Evolutionary conservation across 2,888 invertebrate genomes (phyloP), one percentile per base, ranked within the genome.

Genomic region (Sycophila texana): DNA sequence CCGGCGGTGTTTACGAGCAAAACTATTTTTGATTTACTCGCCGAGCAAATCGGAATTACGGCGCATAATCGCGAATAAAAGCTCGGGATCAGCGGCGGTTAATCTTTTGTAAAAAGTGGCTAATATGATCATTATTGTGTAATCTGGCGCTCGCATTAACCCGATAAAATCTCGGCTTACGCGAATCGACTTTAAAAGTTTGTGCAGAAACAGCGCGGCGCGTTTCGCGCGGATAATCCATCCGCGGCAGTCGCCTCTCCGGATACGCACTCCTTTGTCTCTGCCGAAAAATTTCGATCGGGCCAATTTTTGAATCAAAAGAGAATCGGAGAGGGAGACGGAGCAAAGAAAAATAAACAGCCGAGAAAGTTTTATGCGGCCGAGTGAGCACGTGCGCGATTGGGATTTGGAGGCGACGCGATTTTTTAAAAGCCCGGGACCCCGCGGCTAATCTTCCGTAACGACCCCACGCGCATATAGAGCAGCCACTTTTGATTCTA

Each of bases 371-470:
- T 66, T 66, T 66, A 22, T 22, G 16, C 78, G 55, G 61, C 73
- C 53, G 47, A 67, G 51, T 71, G 30, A 61, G 58, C 16, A 14
- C 53, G 67, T 57, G 74, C 20, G 49, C 26, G 49, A 58, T 65
- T 26, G 20, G 58, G 47, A 57, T 26, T 63, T 68, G 61, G 57
- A 68, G 74, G 74, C 61, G 73, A 63, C 67, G 39, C 74, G 61
- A 20, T 66, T 30, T 30, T 73, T 74, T 65, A 68, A 77, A 77
- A 72, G 63, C 53, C 16, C 39, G 74, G 22, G 4, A 16, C 30
- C 70, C 60, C 53, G 61, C 51, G 16, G 81, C 77, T 81, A 81
- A 81, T 81, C 81, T 81, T 71, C 73, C 77, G 55, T 66, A 76
- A 81, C 81, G 61, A 74, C 74, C 77, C 74, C 20, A 20, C 22